Percentiles rank a stretch among this genome's conserved stretches.
phyloP scores from a whole-genome alignment of 2,888 invertebrate species.

The Thecophora atra region DNA sequence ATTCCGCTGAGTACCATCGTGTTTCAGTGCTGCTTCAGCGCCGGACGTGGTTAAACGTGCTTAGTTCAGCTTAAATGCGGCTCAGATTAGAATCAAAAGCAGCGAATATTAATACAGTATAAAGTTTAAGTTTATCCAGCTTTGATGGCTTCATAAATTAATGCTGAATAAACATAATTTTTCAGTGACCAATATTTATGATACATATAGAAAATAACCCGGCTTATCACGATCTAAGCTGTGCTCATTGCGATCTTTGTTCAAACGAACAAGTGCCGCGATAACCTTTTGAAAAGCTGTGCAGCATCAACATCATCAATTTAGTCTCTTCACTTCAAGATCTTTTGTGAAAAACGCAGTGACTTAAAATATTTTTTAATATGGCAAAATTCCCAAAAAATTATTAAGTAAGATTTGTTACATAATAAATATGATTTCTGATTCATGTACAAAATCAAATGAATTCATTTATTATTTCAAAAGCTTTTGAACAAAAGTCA shows the following conservation, averaged over 20 bases:
- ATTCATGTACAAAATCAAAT: background rate
- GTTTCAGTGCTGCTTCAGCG: conserved; percentile 28
- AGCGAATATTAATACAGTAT: background rate
- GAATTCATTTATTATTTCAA: background rate
- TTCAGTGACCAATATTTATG: too few species aligned
- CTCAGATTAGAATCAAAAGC: background rate
- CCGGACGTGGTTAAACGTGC: conserved; percentile 21
- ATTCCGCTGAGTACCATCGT: conserved; percentile 4
- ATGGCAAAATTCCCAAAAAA: background rate
- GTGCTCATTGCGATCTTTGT: background rate
- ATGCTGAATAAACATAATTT: too few species aligned
- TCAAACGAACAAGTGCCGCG: background rate
- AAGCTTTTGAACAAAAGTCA: conserved; percentile 16
- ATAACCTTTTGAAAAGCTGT: background rate
- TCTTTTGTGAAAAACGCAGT: background rate
- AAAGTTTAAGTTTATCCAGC: background rate
- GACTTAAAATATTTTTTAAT: background rate
- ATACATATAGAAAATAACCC: too few species aligned
- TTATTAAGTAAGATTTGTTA: background rate
- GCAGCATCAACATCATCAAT: background rate
- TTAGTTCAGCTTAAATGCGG: background rate
- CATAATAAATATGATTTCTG: background rate
- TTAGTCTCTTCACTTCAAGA: too few species aligned
- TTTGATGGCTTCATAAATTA: too few species aligned
- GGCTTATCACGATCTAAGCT: background rate